A percentile compares a stretch with the other conserved stretches of the same genome.
These are phyloP conservation scores for Diaphora mendica DNA, from an alignment of 2,888 invertebrate species.

Conservation along the genomic window DNA sequence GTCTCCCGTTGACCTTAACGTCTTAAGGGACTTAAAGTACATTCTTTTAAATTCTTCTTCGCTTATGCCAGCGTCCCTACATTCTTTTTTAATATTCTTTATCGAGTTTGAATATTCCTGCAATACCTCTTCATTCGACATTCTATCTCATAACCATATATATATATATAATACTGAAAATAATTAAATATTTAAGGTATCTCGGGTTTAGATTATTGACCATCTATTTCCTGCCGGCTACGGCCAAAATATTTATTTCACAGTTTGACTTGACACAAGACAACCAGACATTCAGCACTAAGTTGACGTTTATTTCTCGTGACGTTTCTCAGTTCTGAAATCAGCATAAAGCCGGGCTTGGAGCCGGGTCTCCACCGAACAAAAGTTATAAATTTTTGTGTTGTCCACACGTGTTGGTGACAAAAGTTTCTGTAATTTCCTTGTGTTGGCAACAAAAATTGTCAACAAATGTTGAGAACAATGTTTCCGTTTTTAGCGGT, in stretches of 20 bases:
- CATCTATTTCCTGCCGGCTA: background rate
- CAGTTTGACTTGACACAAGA: background rate
- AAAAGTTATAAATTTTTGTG: no score
- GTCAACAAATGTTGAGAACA: no score
- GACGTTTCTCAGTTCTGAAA: no score
- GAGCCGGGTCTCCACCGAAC: no score
- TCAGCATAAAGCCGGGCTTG: no score
- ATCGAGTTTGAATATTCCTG: slow-evolving; percentile 85
- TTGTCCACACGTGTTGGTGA: no score
- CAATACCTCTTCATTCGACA: slow-evolving; percentile 59
- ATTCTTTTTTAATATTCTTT: slow-evolving; percentile 85
- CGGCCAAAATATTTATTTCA: background rate
- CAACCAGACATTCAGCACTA: no score
- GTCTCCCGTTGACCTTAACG: slow-evolving; percentile 60
- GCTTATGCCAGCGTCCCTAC: slow-evolving; percentile 86
- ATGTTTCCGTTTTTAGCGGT: no score
- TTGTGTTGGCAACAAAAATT: no score
- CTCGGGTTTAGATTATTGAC: background rate
- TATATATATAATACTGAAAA: background rate
- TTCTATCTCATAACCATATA: slow-evolving; percentile 23
- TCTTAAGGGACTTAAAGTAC: slow-evolving; percentile 78
- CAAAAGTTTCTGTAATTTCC: no score
- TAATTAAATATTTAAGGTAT: background rate
- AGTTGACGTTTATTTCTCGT: no score
- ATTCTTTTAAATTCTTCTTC: slow-evolving; percentile 88